A percentile compares a stretch with the other conserved stretches of the same genome.
Conservation (phyloP, 92 coral and sea anemone genomes). For the Meandrina meandrites region DNA sequence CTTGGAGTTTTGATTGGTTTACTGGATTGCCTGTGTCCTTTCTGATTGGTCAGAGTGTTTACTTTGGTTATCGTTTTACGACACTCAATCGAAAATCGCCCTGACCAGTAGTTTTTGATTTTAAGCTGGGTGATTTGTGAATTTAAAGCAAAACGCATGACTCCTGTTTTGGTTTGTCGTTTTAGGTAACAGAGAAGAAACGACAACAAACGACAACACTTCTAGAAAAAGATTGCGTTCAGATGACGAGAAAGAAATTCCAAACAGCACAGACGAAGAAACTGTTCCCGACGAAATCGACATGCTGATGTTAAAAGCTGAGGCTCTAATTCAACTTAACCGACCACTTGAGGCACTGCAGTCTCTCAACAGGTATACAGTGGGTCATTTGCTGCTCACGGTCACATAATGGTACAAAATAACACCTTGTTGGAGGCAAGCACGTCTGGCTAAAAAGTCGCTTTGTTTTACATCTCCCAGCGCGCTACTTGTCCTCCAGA, state of each 20-base stretch:
- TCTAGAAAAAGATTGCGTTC: slow-evolving; percentile 27
- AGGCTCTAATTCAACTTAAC: slow-evolving; percentile 60
- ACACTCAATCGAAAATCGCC: too few relatives aligned
- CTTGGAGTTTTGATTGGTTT: too few relatives aligned
- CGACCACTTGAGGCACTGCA: slow-evolving; percentile 66
- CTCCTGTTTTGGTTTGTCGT: not conserved
- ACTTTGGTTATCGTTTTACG: too few relatives aligned
- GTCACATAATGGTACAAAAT: too few relatives aligned
- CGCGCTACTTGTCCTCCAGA: too few relatives aligned
- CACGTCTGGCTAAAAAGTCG: too few relatives aligned
- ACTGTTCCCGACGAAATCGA: slow-evolving; percentile 7
- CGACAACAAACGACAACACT: not conserved
- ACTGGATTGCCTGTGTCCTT: too few relatives aligned
- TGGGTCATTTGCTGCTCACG: too few relatives aligned
- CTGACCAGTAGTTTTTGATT: too few relatives aligned
- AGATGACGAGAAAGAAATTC: not conserved
- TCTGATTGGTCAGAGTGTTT: too few relatives aligned
- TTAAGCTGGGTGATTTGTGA: not conserved
- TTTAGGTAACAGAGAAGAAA: slow-evolving; percentile 1
- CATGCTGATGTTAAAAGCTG: slow-evolving; percentile 61
- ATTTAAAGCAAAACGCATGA: not conserved
- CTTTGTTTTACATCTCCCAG: too few relatives aligned
- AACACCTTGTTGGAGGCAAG: too few relatives aligned
- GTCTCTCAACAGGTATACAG: slow-evolving; percentile 61
- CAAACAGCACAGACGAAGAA: not conserved